These are phyloP conservation scores for Stigmatopora argus DNA, from an alignment of 2,113 vertebrate genomes.

Conservation along the genomic window DNA sequence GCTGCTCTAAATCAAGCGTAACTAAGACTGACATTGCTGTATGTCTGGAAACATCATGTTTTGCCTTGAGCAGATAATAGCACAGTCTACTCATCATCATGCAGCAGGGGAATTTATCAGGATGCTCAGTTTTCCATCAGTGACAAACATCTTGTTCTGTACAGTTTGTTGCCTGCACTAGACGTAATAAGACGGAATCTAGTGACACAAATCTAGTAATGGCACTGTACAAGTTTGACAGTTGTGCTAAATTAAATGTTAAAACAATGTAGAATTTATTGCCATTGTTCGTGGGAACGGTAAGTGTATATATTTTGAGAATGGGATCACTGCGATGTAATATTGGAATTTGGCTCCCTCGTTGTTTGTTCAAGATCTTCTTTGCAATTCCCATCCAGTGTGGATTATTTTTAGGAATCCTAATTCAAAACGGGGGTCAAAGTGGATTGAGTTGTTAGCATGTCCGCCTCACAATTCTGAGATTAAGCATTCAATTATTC, in stretches of 20 bases:
- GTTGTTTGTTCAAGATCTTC: background rate
- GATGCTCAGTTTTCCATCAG: slow-evolving; percentile 21
- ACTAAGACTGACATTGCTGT: background rate
- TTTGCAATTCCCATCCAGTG: background rate
- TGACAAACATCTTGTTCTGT: slow-evolving; percentile 10
- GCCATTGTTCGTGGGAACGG: background rate
- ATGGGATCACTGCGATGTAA: background rate
- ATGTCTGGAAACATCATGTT: slow-evolving; percentile 18
- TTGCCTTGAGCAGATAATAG: slow-evolving; percentile 21
- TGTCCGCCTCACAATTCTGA: too few relatives aligned
- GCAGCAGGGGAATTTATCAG: slow-evolving; percentile 35
- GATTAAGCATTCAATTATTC: too few relatives aligned
- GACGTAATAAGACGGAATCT: background rate
- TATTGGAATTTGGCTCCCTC: background rate
- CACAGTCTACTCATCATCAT: slow-evolving; percentile 36
- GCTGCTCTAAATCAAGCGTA: too few relatives aligned
- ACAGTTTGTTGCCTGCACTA: background rate
- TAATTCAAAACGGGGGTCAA: too few relatives aligned
- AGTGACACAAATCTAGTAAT: background rate
- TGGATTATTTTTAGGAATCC: background rate
- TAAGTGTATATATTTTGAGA: background rate
- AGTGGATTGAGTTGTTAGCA: too few relatives aligned
- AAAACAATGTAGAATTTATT: background rate
- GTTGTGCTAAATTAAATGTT: background rate
- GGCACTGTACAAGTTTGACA: background rate